Conservation (phyloP, 2,113 vertebrate species). For the Zapornia atra region DNA sequence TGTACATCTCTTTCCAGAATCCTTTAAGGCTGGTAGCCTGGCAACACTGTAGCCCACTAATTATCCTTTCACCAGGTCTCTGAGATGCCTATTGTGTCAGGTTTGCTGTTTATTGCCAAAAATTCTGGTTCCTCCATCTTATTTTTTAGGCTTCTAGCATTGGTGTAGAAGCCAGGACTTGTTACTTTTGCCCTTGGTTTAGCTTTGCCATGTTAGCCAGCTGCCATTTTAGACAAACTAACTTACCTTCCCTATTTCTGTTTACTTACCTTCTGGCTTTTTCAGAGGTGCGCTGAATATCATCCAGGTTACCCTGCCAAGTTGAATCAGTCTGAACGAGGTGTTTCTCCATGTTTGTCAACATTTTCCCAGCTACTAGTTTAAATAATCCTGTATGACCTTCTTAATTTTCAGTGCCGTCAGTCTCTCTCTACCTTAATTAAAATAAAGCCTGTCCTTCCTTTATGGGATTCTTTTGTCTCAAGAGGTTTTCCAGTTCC, state of each 20-base stretch:
- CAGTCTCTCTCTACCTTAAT: neutral
- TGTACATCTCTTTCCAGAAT: neutral
- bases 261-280: neutral
- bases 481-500: neutral
- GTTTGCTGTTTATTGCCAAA: neutral
- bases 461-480: neutral
- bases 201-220: neutral
- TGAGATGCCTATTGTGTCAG: neutral
- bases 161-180: neutral
- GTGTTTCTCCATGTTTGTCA: neutral
- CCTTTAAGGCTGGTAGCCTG: neutral
- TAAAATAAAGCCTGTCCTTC: neutral
- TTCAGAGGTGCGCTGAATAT: neutral
- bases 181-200: neutral
- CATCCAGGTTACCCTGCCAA: conserved; percentile 1
- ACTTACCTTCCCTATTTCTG: neutral
- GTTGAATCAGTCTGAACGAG: neutral
- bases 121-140: neutral
- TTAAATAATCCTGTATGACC: neutral
- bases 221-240: neutral
- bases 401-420: neutral
- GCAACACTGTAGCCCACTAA: neutral
- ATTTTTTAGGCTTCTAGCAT: neutral
- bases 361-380: neutral
- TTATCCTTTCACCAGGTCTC: neutral